Evolutionary conservation across 92 coral and sea anemone genomes (phyloP).

Genomic region (Porites lobata): DNA sequence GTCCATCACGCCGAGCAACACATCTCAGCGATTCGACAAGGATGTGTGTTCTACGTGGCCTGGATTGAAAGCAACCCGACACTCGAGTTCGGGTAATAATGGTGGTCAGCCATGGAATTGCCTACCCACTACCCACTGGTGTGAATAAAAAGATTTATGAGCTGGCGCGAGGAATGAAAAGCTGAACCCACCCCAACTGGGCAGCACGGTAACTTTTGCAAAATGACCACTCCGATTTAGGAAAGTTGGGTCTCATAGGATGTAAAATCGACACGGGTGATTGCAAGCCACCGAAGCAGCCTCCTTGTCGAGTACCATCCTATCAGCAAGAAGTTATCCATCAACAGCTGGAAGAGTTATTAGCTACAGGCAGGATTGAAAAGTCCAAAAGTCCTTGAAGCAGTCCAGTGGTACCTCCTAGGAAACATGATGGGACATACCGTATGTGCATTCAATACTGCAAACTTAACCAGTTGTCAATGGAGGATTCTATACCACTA

Average conservation of each 20-base stretch:
- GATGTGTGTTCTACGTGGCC: too few species aligned
- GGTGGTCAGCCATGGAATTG: too few species aligned
- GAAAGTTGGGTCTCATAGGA: conserved; percentile 18
- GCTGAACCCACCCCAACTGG: not conserved
- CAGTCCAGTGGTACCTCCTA: conserved; percentile 34
- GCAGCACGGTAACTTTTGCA: conserved; percentile 15
- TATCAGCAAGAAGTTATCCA: conserved; percentile 14
- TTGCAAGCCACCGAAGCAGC: too few species aligned
- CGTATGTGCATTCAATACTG: conserved; percentile 11
- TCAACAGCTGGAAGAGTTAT: conserved; percentile 49
- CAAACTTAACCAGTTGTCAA: conserved; percentile 29
- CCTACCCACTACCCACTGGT: not conserved
- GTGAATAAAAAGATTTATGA: conserved; percentile 57
- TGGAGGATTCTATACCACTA: conserved; percentile 56
- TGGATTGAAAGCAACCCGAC: too few species aligned
- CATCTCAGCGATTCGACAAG: too few species aligned
- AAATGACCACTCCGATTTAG: too few species aligned
- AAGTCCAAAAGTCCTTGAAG: conserved; percentile 59
- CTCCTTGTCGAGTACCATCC: not conserved
- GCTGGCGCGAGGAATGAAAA: conserved; percentile 38
- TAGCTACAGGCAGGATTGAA: conserved; percentile 34
- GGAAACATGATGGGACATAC: conserved; percentile 27
- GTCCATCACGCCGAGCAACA: too few species aligned
- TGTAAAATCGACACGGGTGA: conserved; percentile 43
- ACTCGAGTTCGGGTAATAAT: too few species aligned